These are phyloP conservation scores for Phortica okadai DNA, from an alignment of 2,888 invertebrate genomes.

Conservation along the genomic window DNA sequence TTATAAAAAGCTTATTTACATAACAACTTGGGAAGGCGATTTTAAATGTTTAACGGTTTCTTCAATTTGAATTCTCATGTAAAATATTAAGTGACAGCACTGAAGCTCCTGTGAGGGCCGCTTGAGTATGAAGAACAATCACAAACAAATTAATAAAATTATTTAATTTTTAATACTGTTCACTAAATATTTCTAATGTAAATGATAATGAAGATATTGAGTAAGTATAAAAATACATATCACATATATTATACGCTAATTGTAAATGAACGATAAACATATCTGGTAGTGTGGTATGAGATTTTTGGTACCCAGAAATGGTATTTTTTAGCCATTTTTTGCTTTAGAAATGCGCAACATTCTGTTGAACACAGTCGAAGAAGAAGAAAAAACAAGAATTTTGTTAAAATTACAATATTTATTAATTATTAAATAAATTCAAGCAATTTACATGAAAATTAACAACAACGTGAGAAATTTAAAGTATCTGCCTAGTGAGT, in stretches of 20 bases:
- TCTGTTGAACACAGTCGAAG: neutral
- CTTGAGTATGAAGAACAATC: too few relatives aligned
- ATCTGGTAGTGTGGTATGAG: neutral
- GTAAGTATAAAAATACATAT: too few relatives aligned
- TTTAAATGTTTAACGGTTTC: too few relatives aligned
- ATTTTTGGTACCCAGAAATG: neutral
- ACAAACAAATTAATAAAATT: too few relatives aligned
- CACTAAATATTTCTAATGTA: too few relatives aligned
- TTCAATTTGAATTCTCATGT: neutral
- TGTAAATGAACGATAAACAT: neutral
- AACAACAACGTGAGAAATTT: neutral
- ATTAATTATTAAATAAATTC: neutral
- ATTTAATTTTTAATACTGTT: too few relatives aligned
- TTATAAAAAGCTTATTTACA: too few relatives aligned
- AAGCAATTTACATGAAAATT: slow-evolving; percentile 17
- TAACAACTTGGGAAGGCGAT: too few relatives aligned
- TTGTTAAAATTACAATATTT: neutral
- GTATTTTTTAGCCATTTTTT: too few relatives aligned
- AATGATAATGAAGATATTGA: too few relatives aligned
- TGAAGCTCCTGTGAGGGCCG: neutral
- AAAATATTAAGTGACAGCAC: neutral
- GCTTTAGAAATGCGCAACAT: too few relatives aligned
- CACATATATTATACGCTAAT: too few relatives aligned
- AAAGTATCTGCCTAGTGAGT: slow-evolving; percentile 11
- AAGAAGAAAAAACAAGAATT: neutral